Evolutionary conservation across 1,140 invertebrate species (phyloP), one percentile per base, ranked within the genome.

Genomic region (Drosophila yakuba): DNA sequence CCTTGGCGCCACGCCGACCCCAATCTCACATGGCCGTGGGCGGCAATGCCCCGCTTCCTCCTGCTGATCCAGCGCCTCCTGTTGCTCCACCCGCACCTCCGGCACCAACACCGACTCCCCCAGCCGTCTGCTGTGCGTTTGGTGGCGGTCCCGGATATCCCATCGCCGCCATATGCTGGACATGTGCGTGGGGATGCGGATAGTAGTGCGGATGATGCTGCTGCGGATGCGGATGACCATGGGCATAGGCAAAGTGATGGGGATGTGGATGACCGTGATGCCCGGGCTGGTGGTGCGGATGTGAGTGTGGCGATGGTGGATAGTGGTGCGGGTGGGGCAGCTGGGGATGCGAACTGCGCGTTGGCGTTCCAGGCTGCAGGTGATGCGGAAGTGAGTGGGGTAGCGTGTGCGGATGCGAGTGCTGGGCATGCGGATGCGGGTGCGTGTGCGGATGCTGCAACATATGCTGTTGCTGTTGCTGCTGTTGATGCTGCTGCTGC

Each of bases 1-100:
- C 74, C 56, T 89, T 88, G 84, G 76, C 83, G 83, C 84, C 83
- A 88, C 83, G 84, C 84, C 80, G 77, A 74, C 69, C 80, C 84
- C 85, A 89, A 68, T 90, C 85, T 89, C 84, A 89, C 64, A 89
- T 89, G 41, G 56, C 50, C 36, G 59, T 74, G 39, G 57, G 63
- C 55, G 59, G 44, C 14, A 39, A 15, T 15, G 55, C 11, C 25
- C 39, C 57, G 17, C 47, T 28, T 39, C 71, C 45, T 36, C 69
- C 57, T 78, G 72, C 23, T 23, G 66, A n/a, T 48, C 74, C 43
- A 48, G 67, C 11, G 45, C 60, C 60, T 52, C 57, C 38, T 66
- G 61, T 35, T 61, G 78, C 54, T 36, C 64, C 38, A 5, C 64
- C 38, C 5, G 56, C 45, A 68, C 39, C 41, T 45, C 58, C 41